A percentile compares a stretch with the other conserved stretches of the same genome.
These are phyloP conservation scores for Mactra quadrangularis DNA, from an alignment of 1,140 invertebrate genomes.

Conservation along the genomic window DNA sequence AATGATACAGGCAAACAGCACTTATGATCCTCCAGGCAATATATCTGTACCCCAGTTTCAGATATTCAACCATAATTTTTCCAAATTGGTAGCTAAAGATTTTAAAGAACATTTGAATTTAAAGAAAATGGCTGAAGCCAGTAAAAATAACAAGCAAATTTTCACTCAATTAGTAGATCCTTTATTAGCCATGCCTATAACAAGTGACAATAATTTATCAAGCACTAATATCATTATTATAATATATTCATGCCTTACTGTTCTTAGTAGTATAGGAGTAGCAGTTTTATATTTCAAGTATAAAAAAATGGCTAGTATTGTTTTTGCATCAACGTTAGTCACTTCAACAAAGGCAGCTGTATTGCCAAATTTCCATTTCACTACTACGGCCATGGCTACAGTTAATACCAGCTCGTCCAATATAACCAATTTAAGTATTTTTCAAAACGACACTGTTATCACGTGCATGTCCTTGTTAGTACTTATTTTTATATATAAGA, in stretches of 20 bases:
- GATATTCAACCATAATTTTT: not conserved
- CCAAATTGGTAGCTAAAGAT: not conserved
- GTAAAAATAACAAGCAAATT: not conserved
- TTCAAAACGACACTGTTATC: not conserved
- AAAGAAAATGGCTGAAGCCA: constrained; percentile 4
- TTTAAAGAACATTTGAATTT: not conserved
- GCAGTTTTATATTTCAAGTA: not conserved
- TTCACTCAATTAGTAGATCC: constrained; percentile 12
- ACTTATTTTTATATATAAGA: not conserved
- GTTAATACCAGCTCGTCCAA: not conserved
- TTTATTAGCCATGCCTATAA: not conserved
- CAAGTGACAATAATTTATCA: not conserved
- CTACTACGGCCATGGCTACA: not conserved
- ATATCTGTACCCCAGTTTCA: not conserved
- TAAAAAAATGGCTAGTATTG: not conserved
- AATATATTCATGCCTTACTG: not conserved
- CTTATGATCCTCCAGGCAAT: not conserved
- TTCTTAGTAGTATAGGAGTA: not conserved
- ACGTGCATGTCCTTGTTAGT: not conserved
- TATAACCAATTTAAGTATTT: not conserved
- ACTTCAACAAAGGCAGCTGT: not conserved
- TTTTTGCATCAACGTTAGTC: not conserved
- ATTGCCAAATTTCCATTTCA: not conserved
- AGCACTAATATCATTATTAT: not conserved
- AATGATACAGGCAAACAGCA: not conserved